Conservation (phyloP, 2,888 invertebrate species). For the Meteorus cinctellus region DNA sequence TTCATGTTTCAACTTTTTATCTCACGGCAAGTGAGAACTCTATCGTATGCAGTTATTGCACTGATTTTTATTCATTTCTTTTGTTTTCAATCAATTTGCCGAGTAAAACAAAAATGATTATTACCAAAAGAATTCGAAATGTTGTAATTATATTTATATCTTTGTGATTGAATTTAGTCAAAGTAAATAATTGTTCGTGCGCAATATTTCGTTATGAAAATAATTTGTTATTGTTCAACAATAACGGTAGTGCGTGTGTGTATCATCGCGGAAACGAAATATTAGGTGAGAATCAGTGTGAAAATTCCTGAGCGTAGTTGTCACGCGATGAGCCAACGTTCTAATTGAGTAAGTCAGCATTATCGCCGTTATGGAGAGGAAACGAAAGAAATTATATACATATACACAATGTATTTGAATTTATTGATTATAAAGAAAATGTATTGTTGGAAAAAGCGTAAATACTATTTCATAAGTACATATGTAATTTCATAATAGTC, state of each 20-base stretch:
- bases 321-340: background rate
- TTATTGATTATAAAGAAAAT: constrained; percentile 8
- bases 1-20: background rate
- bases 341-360: constrained; percentile 16
- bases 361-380: constrained; percentile 16
- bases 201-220: background rate
- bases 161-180: constrained; percentile 8
- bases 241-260: constrained; percentile 31
- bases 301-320: background rate
- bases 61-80: background rate
- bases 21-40: background rate
- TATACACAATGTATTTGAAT: background rate
- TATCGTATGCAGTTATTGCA: background rate
- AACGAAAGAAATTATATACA: background rate
- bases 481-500: background rate
- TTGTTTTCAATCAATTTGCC: background rate
- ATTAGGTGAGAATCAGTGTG: background rate
- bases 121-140: background rate
- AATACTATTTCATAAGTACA: background rate
- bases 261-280: background rate
- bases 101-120: background rate
- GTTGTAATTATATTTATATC: constrained; percentile 8
- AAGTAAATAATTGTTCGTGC: background rate
- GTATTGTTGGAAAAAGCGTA: constrained; percentile 4
- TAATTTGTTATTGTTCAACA: constrained; percentile 39